Base-by-base conservation (phyloP, 2,888 invertebrate genomes). In the Platynereis dumerilii region DNA sequence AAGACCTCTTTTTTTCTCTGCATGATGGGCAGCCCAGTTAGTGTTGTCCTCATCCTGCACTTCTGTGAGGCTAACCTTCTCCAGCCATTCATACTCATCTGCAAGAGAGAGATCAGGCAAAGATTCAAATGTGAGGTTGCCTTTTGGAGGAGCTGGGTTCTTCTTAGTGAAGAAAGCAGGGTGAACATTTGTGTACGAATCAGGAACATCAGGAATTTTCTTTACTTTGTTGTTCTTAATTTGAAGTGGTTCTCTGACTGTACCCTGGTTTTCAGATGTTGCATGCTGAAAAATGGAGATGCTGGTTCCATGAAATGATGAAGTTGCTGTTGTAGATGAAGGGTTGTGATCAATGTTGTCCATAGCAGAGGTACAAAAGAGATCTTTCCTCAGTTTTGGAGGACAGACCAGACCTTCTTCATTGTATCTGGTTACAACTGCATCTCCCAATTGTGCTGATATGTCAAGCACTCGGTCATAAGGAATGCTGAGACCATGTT, bases 291-390 rank as follows among this genome's bases (percentile, higher is more conserved):
- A 71, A n/a, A 70, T 17, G 5, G 74, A 73, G 39, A 72, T 69
- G 29, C 65, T 64, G 2, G 71, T 71, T 2, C 72, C 73, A 64
- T 74, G 70, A 42, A 69, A 69, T 17, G 68, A 69, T 26, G 59
- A 55, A n/a, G 53, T 65, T 26, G 70, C 70, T 42, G 67, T 69
- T 17, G 69, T 67, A 45, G 71, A 54, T 27, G 60, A 63, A 45
- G 70, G 70, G 53, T 71, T 75, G 39, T 71, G 71, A 28, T 75
- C 72, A 34, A 70, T 73, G 58, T 70, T 74, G 52, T 75, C 72
- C 39, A 72, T 61, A 20, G 70, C 72, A 52, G 70, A 27, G 39
- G 70, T 71, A 5, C 74, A 72, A 58, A 73, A 73, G 15, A 12
- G 7, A 34, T 12, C 12, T 12, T 34, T 34, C n/a, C n/a, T n/a